Evolutionary conservation across 2,888 invertebrate species (phyloP), one percentile per base, ranked within the genome.

Genomic region (Adelphocoris suturalis): DNA sequence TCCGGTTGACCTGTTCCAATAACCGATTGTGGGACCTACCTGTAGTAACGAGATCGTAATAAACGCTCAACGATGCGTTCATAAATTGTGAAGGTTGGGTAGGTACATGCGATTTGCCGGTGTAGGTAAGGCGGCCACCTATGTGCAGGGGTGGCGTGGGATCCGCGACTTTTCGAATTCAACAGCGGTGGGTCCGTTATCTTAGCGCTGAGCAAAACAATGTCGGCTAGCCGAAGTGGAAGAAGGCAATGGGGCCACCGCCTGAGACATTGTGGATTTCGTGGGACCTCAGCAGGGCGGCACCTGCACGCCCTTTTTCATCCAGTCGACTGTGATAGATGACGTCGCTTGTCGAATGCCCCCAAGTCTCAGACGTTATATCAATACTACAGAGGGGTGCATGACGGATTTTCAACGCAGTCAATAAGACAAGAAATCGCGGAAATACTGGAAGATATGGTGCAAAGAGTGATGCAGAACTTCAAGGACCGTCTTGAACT

Each of bases 61-160:
- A 11, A 27, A 23, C 23, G 13, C 19, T 23, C 68, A 27, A 68
- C 68, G 68, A 68, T 13, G 68, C 68, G 68, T 68, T 68, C 23
- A 68, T 68, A 68, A 68, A 68, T 23, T n/a, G 23, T 0, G 19
- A 23, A 23, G 68, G 68, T 68, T 5, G 23, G 7, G 68, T 23
- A 27, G 19, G 68, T 7, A 13, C 19, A 16, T 57, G 68, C 19
- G 19, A 7, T n/a, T 3, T 3, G 3, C 3, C 61, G 61, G 61
- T 11, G 61, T 13, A 68, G 68, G 68, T 37, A 37, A 7, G 68
- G 68, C 19, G 68, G 23, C 27, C 23, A 68, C 68, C 68, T 27
- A 23, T 9, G 68, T 68, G 68, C 68, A 68, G 68, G 68, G 68
- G 68, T 68, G 68, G 68, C 68, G 68, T 68, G 68, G 68, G 68